Percentiles rank a stretch among this genome's conserved stretches.
Conservation (phyloP, 2,888 invertebrate genomes). For the Heterodera filipjevi region DNA sequence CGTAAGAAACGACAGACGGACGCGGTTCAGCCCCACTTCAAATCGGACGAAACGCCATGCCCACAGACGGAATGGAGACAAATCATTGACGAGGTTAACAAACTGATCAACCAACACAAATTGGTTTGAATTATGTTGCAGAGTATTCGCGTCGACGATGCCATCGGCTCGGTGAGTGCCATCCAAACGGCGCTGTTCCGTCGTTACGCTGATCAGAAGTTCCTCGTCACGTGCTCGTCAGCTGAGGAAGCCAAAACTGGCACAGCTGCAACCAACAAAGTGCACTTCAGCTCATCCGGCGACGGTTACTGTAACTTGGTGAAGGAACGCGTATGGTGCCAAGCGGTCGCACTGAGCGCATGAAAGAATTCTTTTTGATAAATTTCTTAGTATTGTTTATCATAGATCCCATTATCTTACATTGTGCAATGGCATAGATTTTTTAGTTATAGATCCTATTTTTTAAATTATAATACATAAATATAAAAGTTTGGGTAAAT, state of each 20-base stretch:
- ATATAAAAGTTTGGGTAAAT: no score
- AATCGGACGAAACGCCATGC: slow-evolving; percentile 30
- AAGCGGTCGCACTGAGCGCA: slow-evolving; percentile 31
- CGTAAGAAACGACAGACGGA: slow-evolving; percentile 23
- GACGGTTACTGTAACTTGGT: slow-evolving; percentile 33
- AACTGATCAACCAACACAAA: background rate
- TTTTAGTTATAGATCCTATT: no score
- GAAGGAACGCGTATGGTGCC: slow-evolving; percentile 31
- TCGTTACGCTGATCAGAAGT: slow-evolving; percentile 30
- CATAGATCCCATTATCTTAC: background rate
- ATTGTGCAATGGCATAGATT: background rate
- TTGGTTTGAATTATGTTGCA: slow-evolving; percentile 11
- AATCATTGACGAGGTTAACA: slow-evolving; percentile 24
- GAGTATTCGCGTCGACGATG: slow-evolving; percentile 22
- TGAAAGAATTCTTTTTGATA: background rate
- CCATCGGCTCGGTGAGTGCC: slow-evolving; percentile 25
- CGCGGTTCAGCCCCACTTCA: slow-evolving; percentile 29
- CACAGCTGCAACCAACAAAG: slow-evolving; percentile 16
- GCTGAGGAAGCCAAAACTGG: slow-evolving; percentile 13
- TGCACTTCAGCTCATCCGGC: slow-evolving; percentile 28
- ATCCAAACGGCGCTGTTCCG: slow-evolving; percentile 31
- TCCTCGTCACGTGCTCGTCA: slow-evolving; percentile 30
- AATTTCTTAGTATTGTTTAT: background rate
- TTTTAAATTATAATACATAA: no score
- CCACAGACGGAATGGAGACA: slow-evolving; percentile 32